A percentile compares a stretch with the other conserved stretches of the same genome.
Conservation (phyloP, 2,113 vertebrate genomes). For the Ardeotis arabs region DNA sequence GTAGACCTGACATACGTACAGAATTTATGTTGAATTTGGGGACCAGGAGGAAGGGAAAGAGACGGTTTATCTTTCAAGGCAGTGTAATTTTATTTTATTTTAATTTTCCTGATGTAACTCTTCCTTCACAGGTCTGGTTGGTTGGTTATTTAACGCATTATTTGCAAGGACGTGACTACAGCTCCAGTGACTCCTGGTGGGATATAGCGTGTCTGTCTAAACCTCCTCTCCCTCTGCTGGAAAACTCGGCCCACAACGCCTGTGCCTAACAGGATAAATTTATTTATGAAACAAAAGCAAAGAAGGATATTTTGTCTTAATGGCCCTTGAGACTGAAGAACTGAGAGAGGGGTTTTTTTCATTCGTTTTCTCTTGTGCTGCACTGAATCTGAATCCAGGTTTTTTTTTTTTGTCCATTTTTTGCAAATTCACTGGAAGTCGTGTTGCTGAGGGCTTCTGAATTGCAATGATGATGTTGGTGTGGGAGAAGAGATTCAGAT, state of each 20-base stretch:
- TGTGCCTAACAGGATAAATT: neutral
- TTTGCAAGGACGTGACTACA: neutral
- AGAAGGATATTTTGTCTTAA: conserved; percentile 18
- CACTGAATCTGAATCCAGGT: neutral
- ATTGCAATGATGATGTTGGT: fast-evolving
- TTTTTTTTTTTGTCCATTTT: neutral
- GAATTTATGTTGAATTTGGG: neutral
- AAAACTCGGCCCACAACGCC: neutral
- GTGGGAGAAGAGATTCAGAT: neutral
- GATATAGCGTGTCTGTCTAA: neutral
- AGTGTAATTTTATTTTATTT: neutral
- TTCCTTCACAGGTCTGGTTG: neutral
- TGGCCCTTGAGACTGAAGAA: conserved; percentile 13
- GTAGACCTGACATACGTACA: neutral
- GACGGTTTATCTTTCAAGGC: neutral
- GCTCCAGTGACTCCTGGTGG: neutral
- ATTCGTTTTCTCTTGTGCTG: neutral
- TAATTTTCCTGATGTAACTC: neutral
- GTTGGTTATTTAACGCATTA: neutral
- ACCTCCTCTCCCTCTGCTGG: neutral
- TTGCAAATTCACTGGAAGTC: neutral
- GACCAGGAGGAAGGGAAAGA: conserved; percentile 42
- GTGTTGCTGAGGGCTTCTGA: neutral
- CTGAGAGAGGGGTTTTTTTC: neutral
- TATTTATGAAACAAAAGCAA: conserved; percentile 36